These are phyloP conservation scores for Amia ocellicauda DNA, from an alignment of 2,113 vertebrate species.

Conservation along the genomic window DNA sequence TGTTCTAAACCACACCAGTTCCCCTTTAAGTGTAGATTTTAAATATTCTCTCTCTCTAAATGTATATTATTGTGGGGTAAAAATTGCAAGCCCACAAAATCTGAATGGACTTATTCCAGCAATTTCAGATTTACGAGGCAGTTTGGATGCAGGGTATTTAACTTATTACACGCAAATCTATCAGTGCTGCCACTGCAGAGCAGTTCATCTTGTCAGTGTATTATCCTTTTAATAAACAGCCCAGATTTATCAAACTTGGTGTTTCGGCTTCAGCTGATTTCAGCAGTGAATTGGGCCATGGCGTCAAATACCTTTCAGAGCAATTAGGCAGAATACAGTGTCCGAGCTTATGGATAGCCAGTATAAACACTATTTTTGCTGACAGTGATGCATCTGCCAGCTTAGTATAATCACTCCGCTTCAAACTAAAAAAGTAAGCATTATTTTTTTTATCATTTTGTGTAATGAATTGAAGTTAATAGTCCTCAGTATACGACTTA, in stretches of 20 bases:
- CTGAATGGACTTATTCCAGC: too few species aligned
- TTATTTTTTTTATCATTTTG: too few species aligned
- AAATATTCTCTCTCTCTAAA: too few species aligned
- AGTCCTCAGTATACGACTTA: too few species aligned
- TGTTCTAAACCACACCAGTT: too few species aligned
- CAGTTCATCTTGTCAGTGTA: slow-evolving; percentile 18
- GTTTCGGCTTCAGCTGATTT: background rate
- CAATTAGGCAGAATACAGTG: slow-evolving; percentile 40
- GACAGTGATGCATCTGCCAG: slow-evolving; percentile 25
- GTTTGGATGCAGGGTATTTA: slow-evolving; percentile 23
- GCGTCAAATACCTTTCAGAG: slow-evolving; percentile 25
- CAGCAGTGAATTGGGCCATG: slow-evolving; percentile 19
- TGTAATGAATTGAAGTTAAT: too few species aligned
- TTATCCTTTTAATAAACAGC: background rate
- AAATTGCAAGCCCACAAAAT: too few species aligned
- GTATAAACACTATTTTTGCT: slow-evolving; percentile 47
- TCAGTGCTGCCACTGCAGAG: slow-evolving; percentile 12
- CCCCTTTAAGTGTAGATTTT: too few species aligned
- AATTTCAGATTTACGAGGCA: too few species aligned
- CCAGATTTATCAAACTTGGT: background rate
- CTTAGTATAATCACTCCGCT: slow-evolving; percentile 1
- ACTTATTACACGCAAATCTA: slow-evolving; percentile 39
- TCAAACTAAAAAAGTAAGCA: too few species aligned
- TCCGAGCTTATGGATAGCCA: slow-evolving; percentile 37
- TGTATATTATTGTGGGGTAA: too few species aligned